Evolutionary conservation across 2,888 invertebrate genomes (phyloP), one percentile per base, ranked within the genome.

Genomic region (Agonum fuliginosum): DNA sequence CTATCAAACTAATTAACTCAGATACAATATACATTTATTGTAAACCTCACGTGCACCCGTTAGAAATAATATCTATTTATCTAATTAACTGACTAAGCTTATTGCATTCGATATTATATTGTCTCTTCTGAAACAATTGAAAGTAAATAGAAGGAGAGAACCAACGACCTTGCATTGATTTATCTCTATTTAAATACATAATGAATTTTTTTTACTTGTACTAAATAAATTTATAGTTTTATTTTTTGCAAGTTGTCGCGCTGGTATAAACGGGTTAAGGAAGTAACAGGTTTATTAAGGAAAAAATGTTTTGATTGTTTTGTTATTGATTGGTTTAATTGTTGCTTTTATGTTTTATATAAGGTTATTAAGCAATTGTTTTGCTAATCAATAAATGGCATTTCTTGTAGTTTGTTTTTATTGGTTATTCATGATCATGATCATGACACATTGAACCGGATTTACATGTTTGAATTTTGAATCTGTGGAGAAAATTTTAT

Each of bases 251-350:
- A 27, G 24, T 54, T 54, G 54, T 54, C 24, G 54, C 54, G 24
- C 22, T 17, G 48, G 17, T 48, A 54, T 19, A 20, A 20, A 12
- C 8, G 12, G 22, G 2, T 54, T 22, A 20, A 54, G 54, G 54
- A 54, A 54, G 54, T 54, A 54, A 54, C 22, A 54, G 54, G 22
- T 54, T 54, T 22, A 0, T 24, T 0, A 54, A 54, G n/a, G 19
- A 54, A 54, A 46, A 54, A 24, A 54, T 54, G 54, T 54, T 54
- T 54, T 54, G 54, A 54, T 54, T 54, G 48, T 43, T 48, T 48
- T 20, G 54, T 54, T 54, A 51, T 54, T 54, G 54, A 54, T 54
- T 54, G 54, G 24, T 54, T 51, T 51, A 51, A 51, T 51, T 51
- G 51, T 51, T 34, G n/a, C 6, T 34, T n/a, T 48, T 3, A 20